These are phyloP conservation scores for Ischnura elegans DNA, from an alignment of 2,888 invertebrate species.

Conservation along the genomic window DNA sequence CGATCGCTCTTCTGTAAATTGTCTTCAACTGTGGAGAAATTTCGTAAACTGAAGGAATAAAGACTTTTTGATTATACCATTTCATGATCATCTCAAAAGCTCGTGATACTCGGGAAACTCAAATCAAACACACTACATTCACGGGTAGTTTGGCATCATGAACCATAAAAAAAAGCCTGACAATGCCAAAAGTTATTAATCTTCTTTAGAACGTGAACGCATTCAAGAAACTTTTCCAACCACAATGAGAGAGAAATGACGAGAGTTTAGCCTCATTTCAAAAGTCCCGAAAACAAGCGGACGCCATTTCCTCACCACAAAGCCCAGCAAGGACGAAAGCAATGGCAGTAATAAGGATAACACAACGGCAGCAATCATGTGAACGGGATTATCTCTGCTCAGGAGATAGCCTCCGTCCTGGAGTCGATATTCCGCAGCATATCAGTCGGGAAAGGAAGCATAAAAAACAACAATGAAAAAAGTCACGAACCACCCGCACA, in stretches of 20 bases:
- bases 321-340: neutral
- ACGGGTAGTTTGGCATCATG: neutral
- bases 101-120: neutral
- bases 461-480: neutral
- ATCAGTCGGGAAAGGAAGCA: constrained; percentile 2
- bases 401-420: neutral
- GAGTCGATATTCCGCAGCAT: neutral
- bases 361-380: neutral
- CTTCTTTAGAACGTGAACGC: neutral
- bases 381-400: neutral
- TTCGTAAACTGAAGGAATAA: no score
- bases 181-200: neutral
- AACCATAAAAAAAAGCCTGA: neutral
- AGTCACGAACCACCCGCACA: neutral
- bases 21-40: no score
- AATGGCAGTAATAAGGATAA: neutral
- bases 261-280: neutral
- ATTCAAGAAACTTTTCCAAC: neutral
- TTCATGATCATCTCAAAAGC: neutral
- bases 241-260: neutral
- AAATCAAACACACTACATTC: neutral
- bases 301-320: neutral
- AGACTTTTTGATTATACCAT: no score
- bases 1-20: no score
- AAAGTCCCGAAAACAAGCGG: neutral